phyloP scores from a whole-genome alignment of 2,797 vertebrate species.

The Scomberomorus guttatus region DNA sequence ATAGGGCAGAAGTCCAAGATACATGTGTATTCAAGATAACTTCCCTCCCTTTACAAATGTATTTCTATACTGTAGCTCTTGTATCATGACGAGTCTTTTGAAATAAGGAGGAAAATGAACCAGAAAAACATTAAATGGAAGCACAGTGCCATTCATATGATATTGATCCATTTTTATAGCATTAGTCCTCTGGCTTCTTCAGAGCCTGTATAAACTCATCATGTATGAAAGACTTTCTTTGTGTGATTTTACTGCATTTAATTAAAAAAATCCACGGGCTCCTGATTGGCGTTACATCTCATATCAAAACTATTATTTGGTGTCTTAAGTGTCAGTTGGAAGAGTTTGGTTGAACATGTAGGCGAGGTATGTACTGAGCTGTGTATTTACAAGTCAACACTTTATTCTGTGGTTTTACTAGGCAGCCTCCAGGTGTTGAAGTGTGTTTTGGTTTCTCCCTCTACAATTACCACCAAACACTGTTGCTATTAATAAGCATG shows the following conservation, averaged over 20 bases:
- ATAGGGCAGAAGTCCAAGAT: background rate
- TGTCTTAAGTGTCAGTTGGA: background rate
- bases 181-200: constrained; percentile 8
- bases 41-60: background rate
- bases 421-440: constrained; percentile 26
- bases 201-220: background rate
- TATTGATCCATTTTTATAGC: constrained; percentile 6
- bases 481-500: constrained; percentile 8
- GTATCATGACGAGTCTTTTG: background rate
- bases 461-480: background rate
- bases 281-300: background rate
- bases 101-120: background rate
- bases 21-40: background rate
- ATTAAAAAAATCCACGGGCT: background rate
- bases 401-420: constrained; percentile 13
- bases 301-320: background rate
- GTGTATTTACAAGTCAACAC: background rate
- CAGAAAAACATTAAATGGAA: background rate
- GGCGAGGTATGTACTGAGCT: background rate
- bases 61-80: background rate
- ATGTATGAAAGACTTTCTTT: background rate
- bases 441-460: background rate
- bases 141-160: constrained; percentile 31
- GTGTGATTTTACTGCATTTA: background rate
- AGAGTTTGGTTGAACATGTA: background rate